Conservation (phyloP, 2,888 invertebrate species). For the Idaea dimidiata region DNA sequence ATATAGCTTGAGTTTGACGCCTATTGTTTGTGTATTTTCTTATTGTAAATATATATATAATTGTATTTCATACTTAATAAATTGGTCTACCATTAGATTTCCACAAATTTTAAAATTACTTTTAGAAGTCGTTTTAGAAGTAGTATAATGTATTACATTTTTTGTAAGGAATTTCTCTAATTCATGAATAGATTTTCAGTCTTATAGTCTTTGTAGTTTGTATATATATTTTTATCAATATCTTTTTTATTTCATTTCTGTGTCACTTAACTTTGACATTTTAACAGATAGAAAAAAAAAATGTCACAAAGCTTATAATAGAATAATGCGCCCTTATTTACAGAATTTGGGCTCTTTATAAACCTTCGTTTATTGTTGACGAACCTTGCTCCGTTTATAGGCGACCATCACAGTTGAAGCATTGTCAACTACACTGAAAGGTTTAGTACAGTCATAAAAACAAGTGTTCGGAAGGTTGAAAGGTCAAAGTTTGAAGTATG, state of each 20-base stretch:
- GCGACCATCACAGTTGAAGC: conserved; percentile 47
- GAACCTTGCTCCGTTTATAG: conserved; percentile 57
- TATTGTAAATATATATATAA: no score
- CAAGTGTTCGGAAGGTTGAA: conserved; percentile 44
- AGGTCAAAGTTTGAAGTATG: conserved; percentile 45
- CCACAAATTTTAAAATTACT: no score
- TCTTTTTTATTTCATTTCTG: not conserved
- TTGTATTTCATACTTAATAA: no score
- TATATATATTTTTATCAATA: not conserved
- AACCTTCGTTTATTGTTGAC: conserved; percentile 51
- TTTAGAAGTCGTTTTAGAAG: no score
- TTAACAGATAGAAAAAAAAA: conserved; percentile 4
- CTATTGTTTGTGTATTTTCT: no score
- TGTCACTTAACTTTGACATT: not conserved
- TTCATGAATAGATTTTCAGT: not conserved
- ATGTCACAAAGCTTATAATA: conserved; percentile 15
- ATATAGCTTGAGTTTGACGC: no score
- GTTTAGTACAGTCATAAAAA: conserved; percentile 63
- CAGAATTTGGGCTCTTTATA: conserved; percentile 22
- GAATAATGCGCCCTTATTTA: conserved; percentile 29
- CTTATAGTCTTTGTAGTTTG: not conserved
- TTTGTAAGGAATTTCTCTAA: no score
- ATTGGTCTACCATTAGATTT: no score
- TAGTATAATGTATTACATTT: no score
- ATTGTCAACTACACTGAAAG: conserved; percentile 57